These are phyloP conservation scores for Lycocorax pyrrhopterus DNA, from an alignment of 2,113 vertebrate genomes.

Conservation along the genomic window DNA sequence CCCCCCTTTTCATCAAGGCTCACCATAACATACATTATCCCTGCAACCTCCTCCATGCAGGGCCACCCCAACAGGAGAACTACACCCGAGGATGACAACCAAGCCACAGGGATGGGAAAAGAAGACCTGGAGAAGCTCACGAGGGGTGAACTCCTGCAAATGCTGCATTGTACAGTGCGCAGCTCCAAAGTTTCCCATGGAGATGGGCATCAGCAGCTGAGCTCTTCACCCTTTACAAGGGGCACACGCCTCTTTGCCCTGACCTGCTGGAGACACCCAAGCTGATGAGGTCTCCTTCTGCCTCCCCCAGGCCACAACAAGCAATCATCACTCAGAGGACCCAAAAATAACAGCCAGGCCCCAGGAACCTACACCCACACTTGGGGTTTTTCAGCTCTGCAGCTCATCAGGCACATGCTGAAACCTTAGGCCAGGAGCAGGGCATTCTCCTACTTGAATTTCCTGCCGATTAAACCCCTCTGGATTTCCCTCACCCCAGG, in stretches of 20 bases:
- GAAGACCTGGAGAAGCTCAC: neutral
- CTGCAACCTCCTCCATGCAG: neutral
- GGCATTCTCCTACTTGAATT: slow-evolving; percentile 27
- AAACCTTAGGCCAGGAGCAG: neutral
- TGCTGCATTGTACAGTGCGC: rapidly evolving
- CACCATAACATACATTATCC: neutral
- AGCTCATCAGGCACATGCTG: neutral
- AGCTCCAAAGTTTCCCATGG: neutral
- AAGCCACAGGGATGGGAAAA: neutral
- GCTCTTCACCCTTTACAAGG: neutral
- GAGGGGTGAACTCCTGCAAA: neutral
- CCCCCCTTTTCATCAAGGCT: neutral
- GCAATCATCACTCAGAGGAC: neutral
- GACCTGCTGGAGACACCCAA: neutral
- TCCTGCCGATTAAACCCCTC: slow-evolving; percentile 37
- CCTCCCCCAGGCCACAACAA: neutral
- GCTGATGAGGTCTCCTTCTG: neutral
- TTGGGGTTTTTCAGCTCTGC: neutral
- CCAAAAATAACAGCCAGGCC: neutral
- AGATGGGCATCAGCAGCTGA: neutral
- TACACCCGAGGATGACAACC: neutral
- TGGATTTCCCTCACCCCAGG: slow-evolving; percentile 44
- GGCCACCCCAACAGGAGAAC: neutral
- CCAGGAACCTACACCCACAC: neutral
- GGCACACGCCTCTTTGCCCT: neutral